Conservation (phyloP, 1,140 invertebrate species). For the Charaxes varanes region DNA sequence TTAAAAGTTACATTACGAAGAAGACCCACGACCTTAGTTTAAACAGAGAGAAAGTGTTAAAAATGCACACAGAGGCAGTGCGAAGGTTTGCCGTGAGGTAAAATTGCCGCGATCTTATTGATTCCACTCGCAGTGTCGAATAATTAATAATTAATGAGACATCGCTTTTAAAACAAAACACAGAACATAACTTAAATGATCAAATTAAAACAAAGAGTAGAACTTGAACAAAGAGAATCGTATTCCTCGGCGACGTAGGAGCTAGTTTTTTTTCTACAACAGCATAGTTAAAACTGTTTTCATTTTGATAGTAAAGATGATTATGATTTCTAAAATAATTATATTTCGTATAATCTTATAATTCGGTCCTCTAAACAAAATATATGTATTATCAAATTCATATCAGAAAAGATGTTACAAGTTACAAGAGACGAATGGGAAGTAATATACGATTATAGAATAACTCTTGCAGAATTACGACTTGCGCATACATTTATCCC, state of each 20-base stretch:
- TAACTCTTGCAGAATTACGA: too few species aligned
- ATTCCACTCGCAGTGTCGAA: too few species aligned
- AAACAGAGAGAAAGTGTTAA: slow-evolving; percentile 28
- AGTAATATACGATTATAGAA: too few species aligned
- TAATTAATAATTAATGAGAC: slow-evolving; percentile 21
- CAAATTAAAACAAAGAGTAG: slow-evolving; percentile 29
- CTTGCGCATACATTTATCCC: too few species aligned
- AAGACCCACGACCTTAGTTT: slow-evolving; percentile 53
- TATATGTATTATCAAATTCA: too few species aligned
- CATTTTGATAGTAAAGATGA: too few species aligned
- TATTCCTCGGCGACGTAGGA: slow-evolving; percentile 40
- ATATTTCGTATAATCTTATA: too few species aligned
- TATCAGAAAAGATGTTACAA: too few species aligned
- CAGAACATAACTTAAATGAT: slow-evolving; percentile 25
- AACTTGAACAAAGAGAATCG: slow-evolving; percentile 1
- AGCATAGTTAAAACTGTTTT: slow-evolving; percentile 45
- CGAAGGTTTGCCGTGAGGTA: slow-evolving; percentile 20
- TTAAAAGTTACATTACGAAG: slow-evolving; percentile 22
- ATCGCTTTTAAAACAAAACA: slow-evolving; percentile 14
- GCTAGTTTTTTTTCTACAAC: slow-evolving; percentile 72
- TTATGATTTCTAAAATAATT: too few species aligned
- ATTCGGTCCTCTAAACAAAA: too few species aligned
- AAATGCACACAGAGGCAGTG: slow-evolving; percentile 17
- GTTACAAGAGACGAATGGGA: too few species aligned
- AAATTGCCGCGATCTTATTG: too few species aligned